Evolutionary conservation across 2,888 invertebrate species (phyloP).

Genomic region (Ptychoptera albimana): DNA sequence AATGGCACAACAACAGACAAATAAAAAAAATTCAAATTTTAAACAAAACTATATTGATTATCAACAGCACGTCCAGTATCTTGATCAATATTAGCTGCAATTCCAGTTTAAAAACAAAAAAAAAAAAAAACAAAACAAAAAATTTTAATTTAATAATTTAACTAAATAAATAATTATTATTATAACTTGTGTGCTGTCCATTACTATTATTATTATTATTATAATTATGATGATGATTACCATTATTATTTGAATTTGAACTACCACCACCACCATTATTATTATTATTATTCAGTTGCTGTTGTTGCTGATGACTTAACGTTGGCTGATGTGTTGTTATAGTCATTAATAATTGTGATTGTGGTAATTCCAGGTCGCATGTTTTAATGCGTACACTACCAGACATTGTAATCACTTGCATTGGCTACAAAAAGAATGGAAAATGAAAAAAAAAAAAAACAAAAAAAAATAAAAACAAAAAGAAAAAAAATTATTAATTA

Average conservation of each 20-base stretch:
- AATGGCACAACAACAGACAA: neutral
- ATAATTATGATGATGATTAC: too few species aligned
- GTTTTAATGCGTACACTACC: constrained; percentile 31
- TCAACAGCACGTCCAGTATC: constrained; percentile 49
- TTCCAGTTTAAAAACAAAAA: too few species aligned
- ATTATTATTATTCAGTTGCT: constrained; percentile 28
- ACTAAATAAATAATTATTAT: too few species aligned
- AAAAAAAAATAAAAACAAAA: neutral
- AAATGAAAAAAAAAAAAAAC: neutral
- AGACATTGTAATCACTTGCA: constrained; percentile 31
- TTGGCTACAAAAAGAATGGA: constrained; percentile 23
- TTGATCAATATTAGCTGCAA: constrained; percentile 7
- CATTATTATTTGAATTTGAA: too few species aligned
- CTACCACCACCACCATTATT: constrained; percentile 6
- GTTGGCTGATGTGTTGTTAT: constrained; percentile 4
- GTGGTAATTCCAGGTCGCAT: constrained; percentile 30
- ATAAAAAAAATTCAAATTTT: constrained; percentile 13
- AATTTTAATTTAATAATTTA: neutral
- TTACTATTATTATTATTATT: too few species aligned
- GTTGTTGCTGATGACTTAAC: constrained; percentile 25
- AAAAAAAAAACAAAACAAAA: too few species aligned
- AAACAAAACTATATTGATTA: constrained; percentile 68
- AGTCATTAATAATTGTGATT: constrained; percentile 14
- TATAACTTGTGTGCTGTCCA: too few species aligned
- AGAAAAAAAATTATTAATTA: too few species aligned